A percentile compares a stretch with the other conserved stretches of the same genome.
These are phyloP conservation scores for Cottus gobio DNA, from an alignment of 2,113 vertebrate genomes.

Conservation along the genomic window DNA sequence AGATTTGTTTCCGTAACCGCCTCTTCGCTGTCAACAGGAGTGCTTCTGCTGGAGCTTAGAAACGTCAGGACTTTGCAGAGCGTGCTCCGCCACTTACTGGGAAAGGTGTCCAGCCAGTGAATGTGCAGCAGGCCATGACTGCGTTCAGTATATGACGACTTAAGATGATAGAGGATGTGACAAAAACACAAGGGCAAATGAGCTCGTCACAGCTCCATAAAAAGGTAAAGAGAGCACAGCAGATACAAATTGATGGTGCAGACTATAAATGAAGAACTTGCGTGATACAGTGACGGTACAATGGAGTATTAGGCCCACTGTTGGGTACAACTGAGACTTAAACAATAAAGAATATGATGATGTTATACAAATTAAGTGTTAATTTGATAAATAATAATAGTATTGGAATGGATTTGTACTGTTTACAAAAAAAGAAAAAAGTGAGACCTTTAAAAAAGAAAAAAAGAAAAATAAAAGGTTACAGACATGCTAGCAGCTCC, in stretches of 20 bases:
- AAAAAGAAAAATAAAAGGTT: neutral
- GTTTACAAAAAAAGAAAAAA: neutral
- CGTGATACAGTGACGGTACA: neutral
- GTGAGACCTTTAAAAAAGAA: too few species aligned
- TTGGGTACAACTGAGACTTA: neutral
- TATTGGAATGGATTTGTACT: neutral
- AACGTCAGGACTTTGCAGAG: constrained; percentile 36
- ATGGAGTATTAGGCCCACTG: neutral
- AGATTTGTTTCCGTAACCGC: constrained; percentile 57
- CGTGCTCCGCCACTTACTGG: constrained; percentile 11
- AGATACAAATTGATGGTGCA: neutral
- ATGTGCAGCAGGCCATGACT: neutral
- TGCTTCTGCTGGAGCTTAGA: constrained; percentile 40
- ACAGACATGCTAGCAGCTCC: neutral
- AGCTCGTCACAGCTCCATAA: constrained; percentile 2
- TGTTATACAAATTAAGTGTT: neutral
- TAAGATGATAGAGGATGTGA: neutral
- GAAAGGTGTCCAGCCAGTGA: constrained; percentile 1
- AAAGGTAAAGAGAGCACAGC: neutral
- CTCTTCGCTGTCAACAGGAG: constrained; percentile 41
- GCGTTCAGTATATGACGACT: constrained; percentile 10
- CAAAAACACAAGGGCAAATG: neutral
- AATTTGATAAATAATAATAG: neutral
- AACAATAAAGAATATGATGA: neutral
- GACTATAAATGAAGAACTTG: neutral